Evolutionary conservation across 2,113 vertebrate genomes (phyloP), one percentile per base, ranked within the genome.

Genomic region (Turdus rufiventris): DNA sequence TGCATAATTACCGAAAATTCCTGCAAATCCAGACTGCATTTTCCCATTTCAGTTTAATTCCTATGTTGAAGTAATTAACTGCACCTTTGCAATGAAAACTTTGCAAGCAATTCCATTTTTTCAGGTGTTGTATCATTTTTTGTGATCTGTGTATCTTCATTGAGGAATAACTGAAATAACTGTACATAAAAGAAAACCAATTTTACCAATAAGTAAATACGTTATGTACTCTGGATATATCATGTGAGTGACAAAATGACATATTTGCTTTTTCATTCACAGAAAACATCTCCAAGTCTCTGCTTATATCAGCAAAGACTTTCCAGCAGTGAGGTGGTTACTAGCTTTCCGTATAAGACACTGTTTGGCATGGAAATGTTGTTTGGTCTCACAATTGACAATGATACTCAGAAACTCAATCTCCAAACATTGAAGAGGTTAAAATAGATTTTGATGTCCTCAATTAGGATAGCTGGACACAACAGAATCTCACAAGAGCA

Each of bases 1-100:
- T 36, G 26, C 40, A 45, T 26, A 91, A 93, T 92, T 96, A 91
- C 93, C 75, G 43, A 92, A 91, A 96, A 89, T 56, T 19, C 33
- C 28, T 61, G 23, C 34, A 90, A 83, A 83, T 56, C 19, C 42
- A 93, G 36, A 60, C 38, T 93, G 28, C 2, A 18, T 58, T 73
- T 93, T 85, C 77, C 11, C 12, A 3, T 91, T 91, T 85, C 54
- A 71, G 14, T 25, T 84, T 38, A 83, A 79, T 80, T 89, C 24
- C 43, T 45, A 5, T 47, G 24, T 29, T 82, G 33, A 48, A 56
- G 21, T 42, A 87, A 94, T 75, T 73, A 85, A 66, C 25, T 38
- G 10, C 38, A 93, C 11, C 18, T 88, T 68, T 83, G 42, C 63
- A 89, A 83, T 33, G 6, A 75, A 70, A 85, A 43, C 29, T 62